Evolutionary conservation across 1,140 invertebrate genomes (phyloP), one percentile per base, ranked within the genome.

Genomic region (Megalonaias nervosa): DNA sequence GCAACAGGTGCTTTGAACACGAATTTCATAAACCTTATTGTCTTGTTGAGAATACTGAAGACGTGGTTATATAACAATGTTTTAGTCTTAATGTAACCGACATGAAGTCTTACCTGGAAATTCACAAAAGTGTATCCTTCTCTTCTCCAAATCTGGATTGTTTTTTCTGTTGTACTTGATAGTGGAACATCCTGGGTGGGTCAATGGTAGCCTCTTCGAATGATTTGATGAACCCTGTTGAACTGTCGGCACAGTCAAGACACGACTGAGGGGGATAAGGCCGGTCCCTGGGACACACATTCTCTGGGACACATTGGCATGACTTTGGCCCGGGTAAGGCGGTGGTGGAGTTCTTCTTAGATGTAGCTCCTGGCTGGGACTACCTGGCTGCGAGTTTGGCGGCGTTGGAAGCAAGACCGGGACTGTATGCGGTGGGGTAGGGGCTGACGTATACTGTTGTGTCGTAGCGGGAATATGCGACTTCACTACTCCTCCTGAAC

Each of bases 71-170:
- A 11, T 48, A 48, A 48, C 38, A 48, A 48, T 48, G 11, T 48
- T 48, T 48, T 6, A 48, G 4, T 6, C 38, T 9, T 4, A 48
- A 48, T 48, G 11, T 48, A 48, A 48, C 11, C 11, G 0, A 48
- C 38, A n/a, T 68, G 26, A 64, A 69, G 79, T 85, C 93, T 94
- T 92, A 97, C 97, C 96, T 86, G 96, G 94, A 91, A 97, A 98
- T 92, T 97, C 95, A 92, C 97, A 99, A 90, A 97, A 97, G 90
- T 98, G 97, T 81, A 98, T 97, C 87, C 97, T 91, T 82, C 97
- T 92, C 90, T 98, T 98, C 90, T 98, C 97, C 77, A 98, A 91
- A 90, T 99, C 97, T 0, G 97, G 97, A 91, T 99, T 98, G 90
- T 98, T 98, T 84, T 97, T 93, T 80, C 97, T 93, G 91, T 98